A percentile compares a stretch with the other conserved stretches of the same genome.
phyloP scores from a whole-genome alignment of 2,113 vertebrate genomes.

The Candoia aspera region DNA sequence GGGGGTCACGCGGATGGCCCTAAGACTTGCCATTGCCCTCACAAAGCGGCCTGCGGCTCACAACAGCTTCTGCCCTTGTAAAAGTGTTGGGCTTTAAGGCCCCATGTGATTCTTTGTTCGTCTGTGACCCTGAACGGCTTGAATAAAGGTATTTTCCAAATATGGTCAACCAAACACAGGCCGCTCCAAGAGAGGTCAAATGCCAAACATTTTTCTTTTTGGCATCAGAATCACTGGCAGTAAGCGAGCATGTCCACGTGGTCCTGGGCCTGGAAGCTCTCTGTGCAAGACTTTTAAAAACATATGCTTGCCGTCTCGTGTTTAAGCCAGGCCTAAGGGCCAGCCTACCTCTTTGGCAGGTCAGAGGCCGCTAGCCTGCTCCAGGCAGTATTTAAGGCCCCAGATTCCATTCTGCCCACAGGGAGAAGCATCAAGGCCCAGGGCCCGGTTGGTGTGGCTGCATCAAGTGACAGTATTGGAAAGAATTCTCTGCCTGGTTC shows the following conservation, averaged over 20 bases:
- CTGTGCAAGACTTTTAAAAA: not conserved
- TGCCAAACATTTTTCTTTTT: not conserved
- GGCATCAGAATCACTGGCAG: not conserved
- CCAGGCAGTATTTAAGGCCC: not conserved
- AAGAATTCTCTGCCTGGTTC: not conserved
- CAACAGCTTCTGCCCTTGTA: not conserved
- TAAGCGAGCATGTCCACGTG: not conserved
- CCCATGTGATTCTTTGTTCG: not conserved
- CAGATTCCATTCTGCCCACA: not conserved
- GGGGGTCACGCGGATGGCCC: no score
- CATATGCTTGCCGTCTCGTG: not conserved
- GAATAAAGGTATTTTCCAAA: not conserved
- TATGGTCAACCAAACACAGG: not conserved
- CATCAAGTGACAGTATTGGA: not conserved
- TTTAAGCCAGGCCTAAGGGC: not conserved
- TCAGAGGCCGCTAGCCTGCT: not conserved
- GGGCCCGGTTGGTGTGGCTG: not conserved
- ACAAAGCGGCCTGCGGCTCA: not conserved
- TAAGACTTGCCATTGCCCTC: no score
- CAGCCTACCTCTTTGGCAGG: not conserved
- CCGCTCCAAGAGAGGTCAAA: not conserved
- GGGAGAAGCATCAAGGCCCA: not conserved
- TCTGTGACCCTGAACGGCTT: not conserved
- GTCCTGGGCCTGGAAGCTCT: not conserved
- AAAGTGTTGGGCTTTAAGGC: not conserved